Evolutionary conservation across 2,888 invertebrate genomes (phyloP), one percentile per base, ranked within the genome.

Genomic region (Cenopis cana): DNA sequence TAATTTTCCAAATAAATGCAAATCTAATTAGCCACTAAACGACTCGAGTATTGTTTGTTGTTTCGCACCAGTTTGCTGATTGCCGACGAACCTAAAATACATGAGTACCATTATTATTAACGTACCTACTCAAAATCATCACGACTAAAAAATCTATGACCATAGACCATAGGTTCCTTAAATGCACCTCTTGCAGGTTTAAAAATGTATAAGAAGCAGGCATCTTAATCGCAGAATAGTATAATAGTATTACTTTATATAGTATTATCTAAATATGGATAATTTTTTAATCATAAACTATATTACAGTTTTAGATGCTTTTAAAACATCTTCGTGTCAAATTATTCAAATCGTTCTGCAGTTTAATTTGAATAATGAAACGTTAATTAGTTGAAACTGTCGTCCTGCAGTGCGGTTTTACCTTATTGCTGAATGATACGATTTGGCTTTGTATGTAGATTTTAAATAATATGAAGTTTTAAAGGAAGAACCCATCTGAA

Each of bases 1-100:
- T 59, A 57, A 65, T 70, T 65, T 65, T 57, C 69, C 41, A 65
- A 64, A 64, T 64, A 64, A 64, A 64, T 64, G 64, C 64, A 64
- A 64, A 64, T 64, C 64, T 64, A 64, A 64, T 64, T 64, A 64
- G 52, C 54, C 64, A 54, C 20, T 38, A 64, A 64, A 64, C 64
- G 64, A 64, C 64, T 52, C 6, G 52, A 54, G 55, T 20, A 55
- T 64, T 64, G 64, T 64, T 38, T 54, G 38, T 38, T 64, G 38
- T 64, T 54, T 64, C 38, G 62, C 64, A 54, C 64, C 54, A 38
- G 50, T 62, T 62, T 20, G 52, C 20, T 52, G 64, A 64, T 54
- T 38, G n/a, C n/a, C n/a, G n/a, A 41, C 12, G 14, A 4, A 5
- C 14, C 41, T 41, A 24, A 24, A 1, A 24, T 24, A 24, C 24